Percentiles rank a stretch among this genome's conserved stretches.
Evolutionary conservation across 2,888 invertebrate species (phyloP).

Genomic region (Encarsia formosa): DNA sequence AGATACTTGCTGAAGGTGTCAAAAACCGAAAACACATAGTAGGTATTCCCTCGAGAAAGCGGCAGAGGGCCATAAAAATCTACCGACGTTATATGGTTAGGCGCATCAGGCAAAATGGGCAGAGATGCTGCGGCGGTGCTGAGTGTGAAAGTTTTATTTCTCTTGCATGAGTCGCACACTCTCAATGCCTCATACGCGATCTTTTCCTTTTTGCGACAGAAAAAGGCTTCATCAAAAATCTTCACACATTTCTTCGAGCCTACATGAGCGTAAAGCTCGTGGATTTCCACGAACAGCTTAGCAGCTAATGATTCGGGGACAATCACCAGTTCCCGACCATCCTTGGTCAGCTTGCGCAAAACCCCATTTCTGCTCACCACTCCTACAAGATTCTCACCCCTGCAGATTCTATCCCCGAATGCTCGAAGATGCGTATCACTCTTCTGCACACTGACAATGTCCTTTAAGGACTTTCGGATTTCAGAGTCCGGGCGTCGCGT

Average conservation of each 20-base stretch:
- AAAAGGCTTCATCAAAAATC: slow-evolving; percentile 2
- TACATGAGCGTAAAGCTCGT: slow-evolving; percentile 1
- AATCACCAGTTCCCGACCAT: neutral
- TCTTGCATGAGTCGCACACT: too few species aligned
- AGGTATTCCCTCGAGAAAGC: too few species aligned
- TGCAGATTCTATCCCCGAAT: neutral
- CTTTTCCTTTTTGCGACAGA: neutral
- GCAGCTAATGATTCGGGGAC: neutral
- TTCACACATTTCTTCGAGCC: neutral
- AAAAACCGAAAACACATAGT: too few species aligned
- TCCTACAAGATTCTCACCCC: neutral
- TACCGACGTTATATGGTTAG: too few species aligned
- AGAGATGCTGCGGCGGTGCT: too few species aligned
- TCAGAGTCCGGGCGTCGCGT: neutral
- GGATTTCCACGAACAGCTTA: neutral
- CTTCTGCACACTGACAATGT: neutral
- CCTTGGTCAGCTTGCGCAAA: neutral
- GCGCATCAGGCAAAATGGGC: too few species aligned
- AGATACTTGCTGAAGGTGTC: too few species aligned
- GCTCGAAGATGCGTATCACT: neutral
- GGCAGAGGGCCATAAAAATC: too few species aligned
- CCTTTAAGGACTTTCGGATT: neutral
- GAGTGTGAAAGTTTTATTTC: too few species aligned
- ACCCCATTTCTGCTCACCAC: neutral
- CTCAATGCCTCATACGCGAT: too few species aligned